Conservation (phyloP, 2,888 invertebrate species). For the Apotomis capreana region DNA sequence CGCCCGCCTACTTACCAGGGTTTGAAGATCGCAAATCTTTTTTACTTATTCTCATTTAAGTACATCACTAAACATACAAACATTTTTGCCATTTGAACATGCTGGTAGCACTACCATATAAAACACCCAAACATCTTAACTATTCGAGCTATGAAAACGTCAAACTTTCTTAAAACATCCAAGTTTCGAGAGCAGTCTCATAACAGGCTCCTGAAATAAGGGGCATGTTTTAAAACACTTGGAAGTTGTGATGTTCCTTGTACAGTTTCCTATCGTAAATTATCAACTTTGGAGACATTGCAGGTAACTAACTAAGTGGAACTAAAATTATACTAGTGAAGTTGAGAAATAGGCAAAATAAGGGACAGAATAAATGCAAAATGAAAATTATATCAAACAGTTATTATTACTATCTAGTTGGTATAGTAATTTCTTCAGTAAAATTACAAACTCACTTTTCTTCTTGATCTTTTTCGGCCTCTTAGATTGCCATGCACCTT, state of each 20-base stretch:
- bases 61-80: no score
- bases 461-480: no score
- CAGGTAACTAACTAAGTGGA: neutral
- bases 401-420: no score
- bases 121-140: conserved; percentile 24
- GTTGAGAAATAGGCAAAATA: neutral
- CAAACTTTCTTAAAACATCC: conserved; percentile 36
- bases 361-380: no score
- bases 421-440: no score
- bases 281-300: conserved; percentile 31
- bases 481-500: no score
- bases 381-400: no score
- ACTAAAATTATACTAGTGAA: neutral
- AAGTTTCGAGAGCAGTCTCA: conserved; percentile 36
- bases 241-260: conserved; percentile 29
- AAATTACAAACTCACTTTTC: no score
- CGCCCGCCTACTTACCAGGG: no score
- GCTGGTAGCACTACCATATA: neutral
- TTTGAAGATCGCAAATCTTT: no score
- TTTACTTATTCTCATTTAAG: no score
- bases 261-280: conserved; percentile 33
- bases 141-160: conserved; percentile 30
- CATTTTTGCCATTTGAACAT: no score
- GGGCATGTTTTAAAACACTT: conserved; percentile 38
- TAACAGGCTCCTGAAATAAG: conserved; percentile 31